Base-by-base conservation (phyloP, 1,140 invertebrate species). In the Monochamus saltuarius region DNA sequence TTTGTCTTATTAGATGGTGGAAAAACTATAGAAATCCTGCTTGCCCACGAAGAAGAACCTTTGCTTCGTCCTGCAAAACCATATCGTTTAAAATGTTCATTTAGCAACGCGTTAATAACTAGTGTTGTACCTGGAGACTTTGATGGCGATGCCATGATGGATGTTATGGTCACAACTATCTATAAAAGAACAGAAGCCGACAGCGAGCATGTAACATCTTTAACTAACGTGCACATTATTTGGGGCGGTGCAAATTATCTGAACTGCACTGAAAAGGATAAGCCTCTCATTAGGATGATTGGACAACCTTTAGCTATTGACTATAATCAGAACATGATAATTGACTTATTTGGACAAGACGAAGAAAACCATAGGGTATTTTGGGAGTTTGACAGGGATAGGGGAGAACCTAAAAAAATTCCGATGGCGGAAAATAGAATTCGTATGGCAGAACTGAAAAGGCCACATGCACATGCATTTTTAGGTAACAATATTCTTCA, bases 121-220 rank as follows among this genome's bases (percentile, higher is more conserved):
- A 89, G 89, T 73, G 84, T 97, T 6, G 88, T 95, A 1, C 94
- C 95, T 17, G 94, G 92, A 1, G 95, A 98, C 75, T 98, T 92
- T 76, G 91, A 96, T 80, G 95, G 95, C 0, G 94, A 98, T 81
- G 90, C 91, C 3, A 85, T 91, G 39, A 94, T 98, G 92, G 95
- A 98, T 78, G 81, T 97, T 10, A 70, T 97, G 46, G 81, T 97
- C 0, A 89, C 89, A 1, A 84, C 86, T 3, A 61, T 74, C 2
- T 56, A 73, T 11, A 62, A 37, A 22, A 0, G 36, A 56, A 35
- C 62, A 52, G 53, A 61, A 54, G 36, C 56, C 46, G 61, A 62
- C 74, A 74, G 61, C 43, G 59, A 13, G n/a, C 7, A 53, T 9
- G 13, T 47, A 65, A 34, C 6, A 73, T 73, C 45, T 64, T 73